Percentiles rank a stretch among this genome's conserved stretches.
Conservation (phyloP, 2,113 vertebrate species). For the Paedocypris sp. region DNA sequence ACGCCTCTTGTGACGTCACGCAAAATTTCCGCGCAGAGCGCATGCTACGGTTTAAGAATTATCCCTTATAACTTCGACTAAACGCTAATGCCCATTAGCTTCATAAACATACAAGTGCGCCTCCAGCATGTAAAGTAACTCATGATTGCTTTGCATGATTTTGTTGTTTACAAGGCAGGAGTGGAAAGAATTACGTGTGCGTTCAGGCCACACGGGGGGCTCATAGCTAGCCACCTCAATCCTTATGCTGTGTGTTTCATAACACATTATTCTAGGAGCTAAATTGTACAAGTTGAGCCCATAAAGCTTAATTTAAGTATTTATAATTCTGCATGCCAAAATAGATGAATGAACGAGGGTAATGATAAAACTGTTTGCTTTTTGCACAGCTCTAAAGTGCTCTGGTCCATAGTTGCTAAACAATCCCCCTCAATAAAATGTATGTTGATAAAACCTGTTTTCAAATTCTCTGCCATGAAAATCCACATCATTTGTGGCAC, state of each 20-base stretch:
- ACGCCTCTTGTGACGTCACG: neutral
- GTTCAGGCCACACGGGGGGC: conserved; percentile 6
- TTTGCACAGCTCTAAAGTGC: too few species aligned
- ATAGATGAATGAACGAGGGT: too few species aligned
- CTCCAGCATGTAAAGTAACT: neutral
- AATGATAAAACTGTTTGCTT: too few species aligned
- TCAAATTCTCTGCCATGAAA: too few species aligned
- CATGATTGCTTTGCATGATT: neutral
- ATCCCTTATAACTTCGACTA: neutral
- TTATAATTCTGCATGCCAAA: too few species aligned
- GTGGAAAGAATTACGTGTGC: conserved; percentile 13
- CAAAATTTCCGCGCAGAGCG: neutral
- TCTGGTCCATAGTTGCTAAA: too few species aligned
- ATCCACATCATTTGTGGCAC: too few species aligned
- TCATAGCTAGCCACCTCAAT: neutral
- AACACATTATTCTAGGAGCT: neutral
- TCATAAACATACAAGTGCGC: neutral
- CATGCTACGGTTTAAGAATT: neutral
- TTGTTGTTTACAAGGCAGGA: neutral
- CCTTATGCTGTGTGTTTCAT: neutral
- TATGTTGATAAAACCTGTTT: too few species aligned
- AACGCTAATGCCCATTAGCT: conserved; percentile 4
- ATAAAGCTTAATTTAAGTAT: neutral
- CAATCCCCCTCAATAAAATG: too few species aligned
- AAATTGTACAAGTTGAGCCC: neutral